Base-by-base conservation (phyloP, 1,140 invertebrate genomes). In the Bactericera cockerelli region DNA sequence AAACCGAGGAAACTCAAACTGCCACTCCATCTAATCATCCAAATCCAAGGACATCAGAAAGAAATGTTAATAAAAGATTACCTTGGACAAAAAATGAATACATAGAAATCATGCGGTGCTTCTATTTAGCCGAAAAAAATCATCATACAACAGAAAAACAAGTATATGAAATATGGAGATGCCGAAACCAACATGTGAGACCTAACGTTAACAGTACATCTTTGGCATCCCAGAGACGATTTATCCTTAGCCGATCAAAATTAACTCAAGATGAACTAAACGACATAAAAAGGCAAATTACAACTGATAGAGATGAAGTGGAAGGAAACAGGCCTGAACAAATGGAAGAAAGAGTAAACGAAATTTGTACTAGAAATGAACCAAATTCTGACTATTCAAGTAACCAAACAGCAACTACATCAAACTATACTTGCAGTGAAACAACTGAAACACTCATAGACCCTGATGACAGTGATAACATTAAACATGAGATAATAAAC, bases 161-260 rank as follows among this genome's bases (percentile, higher is more conserved):
- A 4, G 42, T 49, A 49, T 49, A 49, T 22, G 42, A 49, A 49
- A 49, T 49, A 49, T 49, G 42, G 42, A 49, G 42, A 49, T 16
- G 19, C 6, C 6, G 42, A 49, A 49, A 49, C 42, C 42, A 6
- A 10, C 4, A 49, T 19, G 19, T 16, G 22, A 49, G 42, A 49
- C 4, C 22, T 8, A 49, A 49, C 22, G 19, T 49, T 4, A 49
- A 49, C n/a, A 49, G 42, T 16, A 49, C 6, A 49, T 49, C 42
- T 19, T 49, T 49, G 19, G 42, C 42, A 49, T 10, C 6, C n/a
- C 42, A 49, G 19, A 22, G 42, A 49, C 6, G 42, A 49, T 49
- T 6, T 22, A 49, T 49, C 19, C 42, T 49, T n/a, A 49, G 19
- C n/a, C 6, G 19, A 6, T 10, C 6, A 4, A 49, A 49, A 49